phyloP scores from a whole-genome alignment of 2,797 vertebrate species.

The Mycteria americana region DNA sequence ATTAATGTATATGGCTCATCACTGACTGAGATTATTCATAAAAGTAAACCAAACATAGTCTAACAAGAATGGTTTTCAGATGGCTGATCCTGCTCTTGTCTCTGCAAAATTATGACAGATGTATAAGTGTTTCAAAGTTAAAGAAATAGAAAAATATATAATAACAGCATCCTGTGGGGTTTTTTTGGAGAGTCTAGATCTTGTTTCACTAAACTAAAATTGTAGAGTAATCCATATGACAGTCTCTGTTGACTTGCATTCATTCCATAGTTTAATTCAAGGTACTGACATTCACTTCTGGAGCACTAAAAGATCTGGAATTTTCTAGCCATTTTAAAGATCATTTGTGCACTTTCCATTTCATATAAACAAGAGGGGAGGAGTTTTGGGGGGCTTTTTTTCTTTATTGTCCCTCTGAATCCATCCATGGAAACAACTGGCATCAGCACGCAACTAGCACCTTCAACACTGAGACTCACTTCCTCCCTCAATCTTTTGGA shows the following conservation, averaged over 20 bases:
- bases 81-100: neutral
- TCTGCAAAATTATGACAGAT: neutral
- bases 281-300: neutral
- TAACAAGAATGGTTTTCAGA: neutral
- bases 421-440: neutral
- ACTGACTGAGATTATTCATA: neutral
- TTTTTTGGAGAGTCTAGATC: neutral
- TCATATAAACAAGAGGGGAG: neutral
- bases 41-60: neutral
- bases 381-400: neutral
- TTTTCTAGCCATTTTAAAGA: neutral
- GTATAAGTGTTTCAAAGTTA: neutral
- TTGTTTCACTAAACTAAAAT: neutral
- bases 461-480: neutral
- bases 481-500: neutral
- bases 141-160: neutral
- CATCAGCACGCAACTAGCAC: neutral
- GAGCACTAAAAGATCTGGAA: neutral
- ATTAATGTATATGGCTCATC: neutral
- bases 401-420: neutral
- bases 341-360: neutral
- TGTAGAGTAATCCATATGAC: neutral
- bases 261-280: neutral
- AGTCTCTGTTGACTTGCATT: neutral
- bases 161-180: rapidly evolving